A percentile compares a stretch with the other conserved stretches of the same genome.
These are phyloP conservation scores for Drosophila kurseongensis DNA, from an alignment of 1,140 invertebrate species.

Conservation along the genomic window DNA sequence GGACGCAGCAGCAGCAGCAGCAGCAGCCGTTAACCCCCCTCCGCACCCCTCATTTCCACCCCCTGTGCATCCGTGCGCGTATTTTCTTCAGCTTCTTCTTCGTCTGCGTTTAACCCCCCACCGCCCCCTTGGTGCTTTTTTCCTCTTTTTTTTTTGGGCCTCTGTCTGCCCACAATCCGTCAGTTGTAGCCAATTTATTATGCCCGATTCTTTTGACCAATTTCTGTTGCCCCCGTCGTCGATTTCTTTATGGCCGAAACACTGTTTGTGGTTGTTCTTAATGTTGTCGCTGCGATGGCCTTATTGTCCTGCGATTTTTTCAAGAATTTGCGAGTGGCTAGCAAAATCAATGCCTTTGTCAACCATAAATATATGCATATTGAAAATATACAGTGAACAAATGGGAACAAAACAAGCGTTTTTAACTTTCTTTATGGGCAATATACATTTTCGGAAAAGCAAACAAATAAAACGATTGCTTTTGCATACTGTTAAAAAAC, in stretches of 20 bases:
- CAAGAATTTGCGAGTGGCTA: not conserved
- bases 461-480: no score
- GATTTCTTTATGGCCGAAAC: slow-evolving; percentile 52
- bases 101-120: slow-evolving; percentile 10
- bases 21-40: slow-evolving; percentile 4
- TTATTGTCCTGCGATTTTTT: slow-evolving; percentile 7
- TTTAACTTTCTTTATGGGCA: no score
- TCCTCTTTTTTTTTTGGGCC: not conserved
- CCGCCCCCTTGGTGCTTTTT: not conserved
- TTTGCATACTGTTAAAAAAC: no score
- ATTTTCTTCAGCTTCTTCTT: slow-evolving; percentile 25
- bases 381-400: no score
- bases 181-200: slow-evolving; percentile 80
- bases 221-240: slow-evolving; percentile 29
- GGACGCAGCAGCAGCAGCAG: slow-evolving; percentile 67
- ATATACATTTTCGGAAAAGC: no score
- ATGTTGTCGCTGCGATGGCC: not conserved
- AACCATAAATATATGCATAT: slow-evolving; percentile 1
- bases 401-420: no score
- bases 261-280: slow-evolving; percentile 25
- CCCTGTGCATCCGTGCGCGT: slow-evolving; percentile 71
- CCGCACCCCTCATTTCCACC: slow-evolving; percentile 6
- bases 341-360: slow-evolving; percentile 24
- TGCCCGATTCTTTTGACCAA: slow-evolving; percentile 54
- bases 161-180: slow-evolving; percentile 66